Conservation (phyloP, 2,888 invertebrate genomes). For the Tetragnatha montana region DNA sequence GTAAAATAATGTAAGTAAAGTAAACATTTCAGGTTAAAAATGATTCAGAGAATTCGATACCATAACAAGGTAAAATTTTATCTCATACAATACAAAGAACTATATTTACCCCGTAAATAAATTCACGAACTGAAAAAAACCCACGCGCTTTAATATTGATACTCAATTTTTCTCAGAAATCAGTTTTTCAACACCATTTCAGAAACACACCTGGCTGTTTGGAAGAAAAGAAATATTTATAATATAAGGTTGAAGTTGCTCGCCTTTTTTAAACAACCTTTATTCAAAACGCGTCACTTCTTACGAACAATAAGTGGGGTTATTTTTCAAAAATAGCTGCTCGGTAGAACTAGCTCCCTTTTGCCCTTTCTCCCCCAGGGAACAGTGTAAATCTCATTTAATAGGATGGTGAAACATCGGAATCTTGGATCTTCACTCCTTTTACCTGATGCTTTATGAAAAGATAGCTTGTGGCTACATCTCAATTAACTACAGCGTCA, state of each 20-base stretch:
- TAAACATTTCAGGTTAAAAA: too few species aligned
- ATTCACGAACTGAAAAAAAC: too few species aligned
- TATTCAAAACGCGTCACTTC: constrained; percentile 1
- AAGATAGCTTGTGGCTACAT: constrained; percentile 35
- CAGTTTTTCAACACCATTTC: background rate
- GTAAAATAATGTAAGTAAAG: too few species aligned
- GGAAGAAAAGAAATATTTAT: background rate
- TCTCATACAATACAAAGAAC: too few species aligned
- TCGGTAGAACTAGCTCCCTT: constrained; percentile 1
- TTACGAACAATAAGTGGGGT: background rate
- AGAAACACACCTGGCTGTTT: background rate
- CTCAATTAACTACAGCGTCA: constrained; percentile 42
- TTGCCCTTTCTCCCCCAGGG: constrained; percentile 2
- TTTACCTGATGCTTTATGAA: constrained; percentile 51
- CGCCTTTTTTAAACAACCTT: background rate
- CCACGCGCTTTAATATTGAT: background rate
- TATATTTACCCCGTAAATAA: background rate
- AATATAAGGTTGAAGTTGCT: background rate
- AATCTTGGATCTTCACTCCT: constrained; percentile 28
- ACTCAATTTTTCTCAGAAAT: background rate
- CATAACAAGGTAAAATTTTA: too few species aligned
- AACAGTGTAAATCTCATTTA: constrained; percentile 55
- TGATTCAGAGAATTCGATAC: too few species aligned
- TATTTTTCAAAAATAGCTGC: background rate
- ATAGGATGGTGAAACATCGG: constrained; percentile 44